Base-by-base conservation (phyloP, 2,797 vertebrate species). In the Melanotaenia pygmaea region DNA sequence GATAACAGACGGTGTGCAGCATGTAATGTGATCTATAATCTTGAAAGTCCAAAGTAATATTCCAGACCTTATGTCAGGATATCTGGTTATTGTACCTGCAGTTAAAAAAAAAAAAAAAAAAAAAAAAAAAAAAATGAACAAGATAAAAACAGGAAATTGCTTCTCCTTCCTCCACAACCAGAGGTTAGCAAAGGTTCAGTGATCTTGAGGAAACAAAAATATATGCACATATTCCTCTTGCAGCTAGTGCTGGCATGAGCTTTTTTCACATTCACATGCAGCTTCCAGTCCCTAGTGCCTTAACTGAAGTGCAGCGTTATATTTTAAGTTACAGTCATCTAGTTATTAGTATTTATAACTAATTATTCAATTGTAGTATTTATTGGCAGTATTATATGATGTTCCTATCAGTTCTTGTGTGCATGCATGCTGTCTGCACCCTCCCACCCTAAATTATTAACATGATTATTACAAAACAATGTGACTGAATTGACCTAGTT, bases 11-110 rank as follows among this genome's bases (percentile, higher is more conserved):
- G 43, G 11, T 12, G 50, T 22, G 38, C 82, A 74, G 73, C 10
- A 24, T 58, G n/a, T 45, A 5, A 4, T 40, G 9, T 40, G 5
- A 16, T 43, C 54, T 84, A 74, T 77, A 26, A 76, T 80, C 37
- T 67, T 76, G 64, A 54, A 20, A 12, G 53, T 32, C 24, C 11
- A 24, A 18, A 57, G 54, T 43, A 40, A n/a, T 51, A 47, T 30
- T 57, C 3, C n/a, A 59, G 32, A 12, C 34, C 10, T 40, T 18
- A 12, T 59, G 16, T 50, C 32, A 58, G 3, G 43, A 20, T 40
- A 40, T 2, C 5, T 26, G 3, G 28, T 6, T 11, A n/a, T 4
- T 37, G n/a, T 32, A 7, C n/a, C 2, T n/a, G 10, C 26, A 51
- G 62, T 16, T n/a, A n/a, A n/a, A n/a, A n/a, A n/a, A n/a, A n/a